Conservation (phyloP, 2,113 vertebrate species). For the Andinoacara biseriatus region DNA sequence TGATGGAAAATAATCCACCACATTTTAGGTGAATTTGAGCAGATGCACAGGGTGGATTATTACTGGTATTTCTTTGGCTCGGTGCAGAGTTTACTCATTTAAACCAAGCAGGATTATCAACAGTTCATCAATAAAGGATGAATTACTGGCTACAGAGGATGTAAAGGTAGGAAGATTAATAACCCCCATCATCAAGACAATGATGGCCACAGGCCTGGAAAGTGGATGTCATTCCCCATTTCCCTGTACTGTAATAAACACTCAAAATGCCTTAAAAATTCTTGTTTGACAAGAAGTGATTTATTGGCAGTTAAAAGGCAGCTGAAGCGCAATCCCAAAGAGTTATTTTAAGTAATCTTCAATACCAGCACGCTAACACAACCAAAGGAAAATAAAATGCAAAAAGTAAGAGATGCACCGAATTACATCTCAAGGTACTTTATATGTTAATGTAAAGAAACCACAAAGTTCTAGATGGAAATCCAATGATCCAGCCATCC, state of each 20-base stretch:
- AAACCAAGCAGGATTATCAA: not conserved
- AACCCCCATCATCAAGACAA: not conserved
- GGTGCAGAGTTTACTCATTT: not conserved
- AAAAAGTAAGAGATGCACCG: not conserved
- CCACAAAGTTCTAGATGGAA: not conserved
- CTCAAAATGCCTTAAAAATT: not conserved
- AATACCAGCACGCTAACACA: not conserved
- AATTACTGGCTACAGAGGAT: not conserved
- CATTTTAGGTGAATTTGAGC: fast-evolving
- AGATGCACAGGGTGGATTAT: not conserved
- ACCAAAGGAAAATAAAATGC: not conserved
- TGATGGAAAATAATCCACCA: fast-evolving
- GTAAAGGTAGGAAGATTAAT: conserved; percentile 9
- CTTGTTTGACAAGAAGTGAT: not conserved
- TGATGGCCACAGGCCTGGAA: not conserved
- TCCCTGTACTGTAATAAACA: not conserved
- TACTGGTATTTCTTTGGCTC: not conserved
- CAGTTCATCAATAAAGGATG: not conserved
- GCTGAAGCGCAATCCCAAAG: not conserved
- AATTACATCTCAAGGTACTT: not conserved
- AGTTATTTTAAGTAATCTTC: not conserved
- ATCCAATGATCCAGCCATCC: not conserved
- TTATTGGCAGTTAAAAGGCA: fast-evolving
- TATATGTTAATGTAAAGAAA: not conserved
- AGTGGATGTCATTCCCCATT: not conserved